These are phyloP conservation scores for Acanthosepion esculentum DNA, from an alignment of 2,888 invertebrate genomes.

Conservation along the genomic window DNA sequence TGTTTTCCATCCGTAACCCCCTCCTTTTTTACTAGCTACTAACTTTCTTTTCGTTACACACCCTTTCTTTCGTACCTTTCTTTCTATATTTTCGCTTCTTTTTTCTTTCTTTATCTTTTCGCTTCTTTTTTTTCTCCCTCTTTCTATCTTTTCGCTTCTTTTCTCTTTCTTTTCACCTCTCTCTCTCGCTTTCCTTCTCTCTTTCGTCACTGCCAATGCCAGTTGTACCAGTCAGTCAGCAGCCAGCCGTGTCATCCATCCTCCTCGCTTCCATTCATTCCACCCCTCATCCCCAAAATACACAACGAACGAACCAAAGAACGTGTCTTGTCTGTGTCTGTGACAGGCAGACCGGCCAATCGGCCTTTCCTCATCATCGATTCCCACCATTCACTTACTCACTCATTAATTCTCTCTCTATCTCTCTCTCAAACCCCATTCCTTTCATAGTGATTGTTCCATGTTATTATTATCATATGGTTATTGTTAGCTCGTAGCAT, in stretches of 20 bases:
- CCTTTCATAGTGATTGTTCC: not conserved
- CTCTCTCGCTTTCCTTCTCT: not conserved
- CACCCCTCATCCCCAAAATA: not conserved
- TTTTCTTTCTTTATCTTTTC: not conserved
- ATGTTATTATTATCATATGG: not conserved
- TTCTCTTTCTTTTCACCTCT: not conserved
- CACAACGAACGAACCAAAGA: slow-evolving; percentile 23
- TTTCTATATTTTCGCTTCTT: too few relatives aligned
- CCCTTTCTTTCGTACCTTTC: too few relatives aligned
- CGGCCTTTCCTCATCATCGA: slow-evolving; percentile 21
- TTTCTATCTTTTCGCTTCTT: not conserved
- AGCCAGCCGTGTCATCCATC: slow-evolving; percentile 33
- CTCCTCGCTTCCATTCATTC: not conserved
- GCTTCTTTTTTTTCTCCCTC: too few relatives aligned
- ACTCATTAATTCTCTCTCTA: not conserved
- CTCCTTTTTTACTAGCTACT: not conserved
- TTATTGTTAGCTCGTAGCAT: slow-evolving; percentile 9
- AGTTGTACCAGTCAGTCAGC: slow-evolving; percentile 33
- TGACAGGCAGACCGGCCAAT: not conserved
- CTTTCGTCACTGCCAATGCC: not conserved
- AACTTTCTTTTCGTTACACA: not conserved
- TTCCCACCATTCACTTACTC: not conserved
- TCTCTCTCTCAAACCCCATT: not conserved
- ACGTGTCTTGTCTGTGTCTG: slow-evolving; percentile 33
- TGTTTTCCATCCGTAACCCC: not conserved